These are phyloP conservation scores for Enchytraeus crypticus DNA, from an alignment of 2,888 invertebrate genomes.

Conservation along the genomic window DNA sequence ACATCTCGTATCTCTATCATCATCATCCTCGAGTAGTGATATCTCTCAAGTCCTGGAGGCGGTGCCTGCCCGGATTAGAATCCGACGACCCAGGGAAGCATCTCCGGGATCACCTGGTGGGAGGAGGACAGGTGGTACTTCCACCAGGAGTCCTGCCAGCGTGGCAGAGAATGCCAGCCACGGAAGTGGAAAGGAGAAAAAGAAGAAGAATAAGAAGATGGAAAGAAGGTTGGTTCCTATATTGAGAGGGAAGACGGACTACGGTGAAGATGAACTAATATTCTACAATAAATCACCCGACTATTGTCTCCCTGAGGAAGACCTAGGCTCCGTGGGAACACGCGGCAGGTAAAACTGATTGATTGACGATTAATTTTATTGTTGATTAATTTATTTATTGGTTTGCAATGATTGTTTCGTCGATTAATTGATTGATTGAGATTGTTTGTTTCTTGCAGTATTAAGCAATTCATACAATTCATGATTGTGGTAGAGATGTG, in stretches of 20 bases:
- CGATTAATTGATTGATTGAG: too few species aligned
- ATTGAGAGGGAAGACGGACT: constrained; percentile 24
- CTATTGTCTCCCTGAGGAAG: constrained; percentile 67
- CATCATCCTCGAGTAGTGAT: too few species aligned
- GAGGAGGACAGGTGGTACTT: not conserved
- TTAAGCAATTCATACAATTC: too few species aligned
- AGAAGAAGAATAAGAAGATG: not conserved
- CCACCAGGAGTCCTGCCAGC: not conserved
- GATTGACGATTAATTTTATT: too few species aligned
- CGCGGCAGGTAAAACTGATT: constrained; percentile 70
- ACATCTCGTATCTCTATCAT: too few species aligned
- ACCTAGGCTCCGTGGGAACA: constrained; percentile 68
- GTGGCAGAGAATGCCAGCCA: not conserved
- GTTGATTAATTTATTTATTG: too few species aligned
- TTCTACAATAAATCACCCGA: constrained; percentile 73
- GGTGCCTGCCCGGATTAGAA: not conserved
- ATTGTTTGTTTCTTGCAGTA: too few species aligned
- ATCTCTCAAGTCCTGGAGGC: not conserved
- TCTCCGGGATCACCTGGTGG: not conserved
- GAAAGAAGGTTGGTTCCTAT: not conserved
- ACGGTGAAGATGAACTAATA: constrained; percentile 58
- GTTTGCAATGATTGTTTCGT: too few species aligned
- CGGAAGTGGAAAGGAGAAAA: not conserved
- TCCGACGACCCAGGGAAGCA: not conserved
- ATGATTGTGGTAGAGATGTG: too few species aligned